These are phyloP conservation scores for Lasiommata megera DNA, from an alignment of 2,888 invertebrate species.

Conservation along the genomic window DNA sequence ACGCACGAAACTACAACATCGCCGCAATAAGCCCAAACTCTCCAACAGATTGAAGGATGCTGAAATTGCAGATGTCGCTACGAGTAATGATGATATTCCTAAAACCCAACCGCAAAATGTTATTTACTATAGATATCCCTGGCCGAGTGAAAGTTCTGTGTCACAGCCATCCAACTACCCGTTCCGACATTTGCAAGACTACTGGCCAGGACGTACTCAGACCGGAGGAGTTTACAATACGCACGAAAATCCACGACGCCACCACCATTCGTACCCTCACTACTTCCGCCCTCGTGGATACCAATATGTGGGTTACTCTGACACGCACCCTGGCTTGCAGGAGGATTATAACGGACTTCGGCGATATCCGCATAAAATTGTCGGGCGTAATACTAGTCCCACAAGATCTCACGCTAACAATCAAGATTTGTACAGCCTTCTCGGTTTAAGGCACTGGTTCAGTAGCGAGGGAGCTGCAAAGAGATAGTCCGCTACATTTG, in stretches of 20 bases:
- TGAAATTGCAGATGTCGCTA: slow-evolving; percentile 35
- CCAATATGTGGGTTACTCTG: slow-evolving; percentile 42
- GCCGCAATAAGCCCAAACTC: slow-evolving; percentile 61
- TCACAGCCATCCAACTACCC: slow-evolving; percentile 68
- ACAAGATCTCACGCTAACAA: slow-evolving; percentile 53
- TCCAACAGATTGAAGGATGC: slow-evolving; percentile 41
- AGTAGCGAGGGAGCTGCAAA: slow-evolving; percentile 72
- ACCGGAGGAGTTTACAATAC: slow-evolving; percentile 64
- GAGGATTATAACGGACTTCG: slow-evolving; percentile 54
- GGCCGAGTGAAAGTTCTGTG: slow-evolving; percentile 62
- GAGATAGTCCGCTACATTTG: slow-evolving; percentile 62
- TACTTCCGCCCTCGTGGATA: slow-evolving; percentile 57
- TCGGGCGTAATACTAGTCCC: slow-evolving; percentile 52
- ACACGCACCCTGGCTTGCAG: slow-evolving; percentile 46
- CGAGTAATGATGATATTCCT: slow-evolving; percentile 34
- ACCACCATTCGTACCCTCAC: slow-evolving; percentile 71
- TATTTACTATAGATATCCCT: slow-evolving; percentile 65
- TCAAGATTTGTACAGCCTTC: slow-evolving; percentile 70
- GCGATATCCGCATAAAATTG: slow-evolving; percentile 54
- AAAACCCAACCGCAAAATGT: slow-evolving; percentile 47
- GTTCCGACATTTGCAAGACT: slow-evolving; percentile 71
- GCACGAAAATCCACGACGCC: slow-evolving; percentile 69
- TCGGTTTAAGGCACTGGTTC: slow-evolving; percentile 75
- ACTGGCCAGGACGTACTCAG: slow-evolving; percentile 67
- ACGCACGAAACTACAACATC: slow-evolving; percentile 69